These are phyloP conservation scores for Drosophila paranaensis DNA, from an alignment of 2,888 invertebrate genomes.

Conservation along the genomic window DNA sequence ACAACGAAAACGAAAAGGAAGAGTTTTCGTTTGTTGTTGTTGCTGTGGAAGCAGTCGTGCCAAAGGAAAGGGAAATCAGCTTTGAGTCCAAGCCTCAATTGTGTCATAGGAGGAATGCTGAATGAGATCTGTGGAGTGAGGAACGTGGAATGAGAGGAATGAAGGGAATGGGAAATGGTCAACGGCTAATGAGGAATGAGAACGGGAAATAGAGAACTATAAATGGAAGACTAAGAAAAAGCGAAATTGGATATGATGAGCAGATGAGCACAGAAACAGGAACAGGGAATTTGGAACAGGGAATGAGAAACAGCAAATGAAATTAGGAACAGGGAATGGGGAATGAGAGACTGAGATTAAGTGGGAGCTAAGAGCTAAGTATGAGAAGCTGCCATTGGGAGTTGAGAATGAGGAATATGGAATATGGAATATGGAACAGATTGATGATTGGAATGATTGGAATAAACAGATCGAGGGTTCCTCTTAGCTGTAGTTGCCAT, in stretches of 20 bases:
- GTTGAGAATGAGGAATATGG: background rate
- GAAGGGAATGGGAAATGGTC: background rate
- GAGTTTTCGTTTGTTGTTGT: slow-evolving; percentile 45
- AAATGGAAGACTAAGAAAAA: too few relatives aligned
- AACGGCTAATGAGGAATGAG: background rate
- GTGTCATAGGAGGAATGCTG: slow-evolving; percentile 57
- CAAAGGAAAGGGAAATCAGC: slow-evolving; percentile 65
- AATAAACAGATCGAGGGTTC: too few relatives aligned
- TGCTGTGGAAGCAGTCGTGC: slow-evolving; percentile 36
- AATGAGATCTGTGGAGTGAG: background rate
- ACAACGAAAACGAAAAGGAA: slow-evolving; percentile 47
- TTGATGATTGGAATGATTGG: too few relatives aligned
- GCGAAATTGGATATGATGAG: too few relatives aligned
- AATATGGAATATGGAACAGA: too few relatives aligned
- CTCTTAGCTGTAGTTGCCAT: too few relatives aligned
- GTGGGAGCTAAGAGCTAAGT: too few relatives aligned
- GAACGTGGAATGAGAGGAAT: background rate
- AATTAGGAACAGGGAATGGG: background rate
- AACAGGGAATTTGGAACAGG: background rate
- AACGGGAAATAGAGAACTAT: background rate
- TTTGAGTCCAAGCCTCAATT: slow-evolving; percentile 47
- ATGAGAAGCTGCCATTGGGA: too few relatives aligned
- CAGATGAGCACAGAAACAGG: too few relatives aligned
- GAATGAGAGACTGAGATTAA: too few relatives aligned
- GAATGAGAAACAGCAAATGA: background rate